These are phyloP conservation scores for Episyrphus balteatus DNA, from an alignment of 1,140 invertebrate genomes.

Conservation along the genomic window DNA sequence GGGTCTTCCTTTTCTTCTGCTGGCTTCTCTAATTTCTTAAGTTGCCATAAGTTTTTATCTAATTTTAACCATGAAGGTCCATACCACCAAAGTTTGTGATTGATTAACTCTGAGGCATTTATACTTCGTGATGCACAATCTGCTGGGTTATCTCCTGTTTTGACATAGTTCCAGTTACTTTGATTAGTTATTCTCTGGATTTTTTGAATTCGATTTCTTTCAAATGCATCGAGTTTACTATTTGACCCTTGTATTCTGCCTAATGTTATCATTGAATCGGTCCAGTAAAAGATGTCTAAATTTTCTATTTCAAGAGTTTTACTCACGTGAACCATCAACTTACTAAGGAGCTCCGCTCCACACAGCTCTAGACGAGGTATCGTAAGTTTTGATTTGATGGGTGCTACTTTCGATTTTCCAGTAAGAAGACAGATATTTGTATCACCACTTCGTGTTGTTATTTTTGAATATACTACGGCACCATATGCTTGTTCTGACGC, in stretches of 20 bases:
- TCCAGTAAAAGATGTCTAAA: constrained; percentile 13
- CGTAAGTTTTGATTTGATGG: constrained; percentile 17
- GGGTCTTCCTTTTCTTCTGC: neutral
- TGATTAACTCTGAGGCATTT: constrained; percentile 11
- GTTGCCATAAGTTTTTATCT: constrained; percentile 1
- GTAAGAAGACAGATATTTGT: constrained; percentile 19
- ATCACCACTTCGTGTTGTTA: constrained; percentile 2
- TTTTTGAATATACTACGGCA: constrained; percentile 20
- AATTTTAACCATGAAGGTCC: constrained; percentile 18
- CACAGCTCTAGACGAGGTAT: constrained; percentile 23
- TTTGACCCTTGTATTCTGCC: constrained; percentile 16
- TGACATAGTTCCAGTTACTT: constrained; percentile 22
- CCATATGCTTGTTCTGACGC: constrained; percentile 31
- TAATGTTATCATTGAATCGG: constrained; percentile 23
- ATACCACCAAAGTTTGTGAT: constrained; percentile 23
- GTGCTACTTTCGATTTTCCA: constrained; percentile 21
- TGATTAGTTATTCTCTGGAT: constrained; percentile 16
- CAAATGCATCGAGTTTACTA: constrained; percentile 15
- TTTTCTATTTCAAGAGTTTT: constrained; percentile 1
- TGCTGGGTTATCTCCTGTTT: constrained; percentile 22
- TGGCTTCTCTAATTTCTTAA: too few relatives aligned
- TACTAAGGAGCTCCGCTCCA: constrained; percentile 12
- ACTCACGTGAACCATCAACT: constrained; percentile 10
- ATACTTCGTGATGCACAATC: constrained; percentile 27
- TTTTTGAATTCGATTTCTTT: constrained; percentile 23